Evolutionary conservation across 2,888 invertebrate species (phyloP), one percentile per base, ranked within the genome.

Genomic region (Platycheirus rosarum): DNA sequence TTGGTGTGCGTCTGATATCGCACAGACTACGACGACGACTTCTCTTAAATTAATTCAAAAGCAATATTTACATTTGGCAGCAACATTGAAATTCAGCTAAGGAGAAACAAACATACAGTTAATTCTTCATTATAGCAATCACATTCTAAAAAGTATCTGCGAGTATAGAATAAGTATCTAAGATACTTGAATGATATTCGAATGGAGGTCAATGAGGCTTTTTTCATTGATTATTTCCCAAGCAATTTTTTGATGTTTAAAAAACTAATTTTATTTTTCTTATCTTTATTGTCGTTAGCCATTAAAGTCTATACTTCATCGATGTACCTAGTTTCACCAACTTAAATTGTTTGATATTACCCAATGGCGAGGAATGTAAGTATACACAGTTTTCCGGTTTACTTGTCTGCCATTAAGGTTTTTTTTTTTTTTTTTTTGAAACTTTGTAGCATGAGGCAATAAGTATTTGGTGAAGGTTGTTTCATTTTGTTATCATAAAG

Each of bases 1-100:
- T 23, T 18, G 13, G 18, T 66, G 18, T n/a, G 26, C 53, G 74
- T 69, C 65, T 73, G 68, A 71, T 20, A 60, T 48, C 62, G 37
- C 66, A 73, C 48, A 48, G 11, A 32, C 29, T 3, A 35, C 35
- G 0, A 32, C 7, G 16, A n/a, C 8, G 60, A 62, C 66, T 42
- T 55, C 62, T 76, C 49, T 20, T 14, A 40, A 82, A 76, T 76
- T 63, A 71, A 66, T 68, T 76, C 46, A 14, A 14, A 66, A 75
- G 62, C 60, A 53, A 55, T 82, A 62, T 71, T 82, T 76, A 68
- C 62, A 82, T 66, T 57, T 20, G 44, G 16, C 7, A 6, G 3
- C 2, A 74, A 48, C 60, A 49, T 20, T 16, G 11, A 48, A 51
- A 32, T 32, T 46, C 32, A 11, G 42, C 20, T 51, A 23, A 53